Conservation (phyloP, 2,888 invertebrate species). For the Acronicta aceris region DNA sequence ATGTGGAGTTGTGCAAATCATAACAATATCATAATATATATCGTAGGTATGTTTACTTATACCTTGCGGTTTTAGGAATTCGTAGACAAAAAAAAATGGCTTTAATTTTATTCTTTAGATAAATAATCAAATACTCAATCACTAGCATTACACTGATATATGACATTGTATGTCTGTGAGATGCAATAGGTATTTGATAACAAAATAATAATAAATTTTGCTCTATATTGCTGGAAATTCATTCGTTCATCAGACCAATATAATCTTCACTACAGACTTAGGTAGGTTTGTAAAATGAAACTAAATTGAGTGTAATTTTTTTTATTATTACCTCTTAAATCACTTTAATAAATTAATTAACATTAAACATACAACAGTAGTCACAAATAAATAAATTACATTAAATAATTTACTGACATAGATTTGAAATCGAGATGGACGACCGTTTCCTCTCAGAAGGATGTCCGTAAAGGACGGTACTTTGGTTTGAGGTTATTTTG, state of each 20-base stretch:
- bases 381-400: conserved; percentile 88
- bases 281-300: conserved; percentile 66
- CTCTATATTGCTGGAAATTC: too few relatives aligned
- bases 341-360: conserved; percentile 83
- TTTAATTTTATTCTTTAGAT: too few relatives aligned
- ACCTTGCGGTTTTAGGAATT: not conserved
- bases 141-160: not conserved
- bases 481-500: conserved; percentile 86
- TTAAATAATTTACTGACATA: conserved; percentile 88
- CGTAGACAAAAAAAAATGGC: too few relatives aligned
- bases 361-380: conserved; percentile 81
- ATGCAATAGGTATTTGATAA: too few relatives aligned
- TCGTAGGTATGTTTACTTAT: not conserved
- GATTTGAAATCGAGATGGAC: conserved; percentile 79
- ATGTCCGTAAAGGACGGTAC: conserved; percentile 77
- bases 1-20: conserved; percentile 31
- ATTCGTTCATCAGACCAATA: not conserved
- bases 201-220: too few relatives aligned
- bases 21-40: conserved; percentile 6
- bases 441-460: conserved; percentile 74
- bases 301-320: conserved; percentile 73
- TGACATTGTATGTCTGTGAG: not conserved
- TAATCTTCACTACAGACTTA: not conserved
- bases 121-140: too few relatives aligned
- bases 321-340: conserved; percentile 79